Percentiles rank a stretch among this genome's conserved stretches.
Evolutionary conservation across 2,797 vertebrate species (phyloP).

Genomic region (Australoheros facetus): DNA sequence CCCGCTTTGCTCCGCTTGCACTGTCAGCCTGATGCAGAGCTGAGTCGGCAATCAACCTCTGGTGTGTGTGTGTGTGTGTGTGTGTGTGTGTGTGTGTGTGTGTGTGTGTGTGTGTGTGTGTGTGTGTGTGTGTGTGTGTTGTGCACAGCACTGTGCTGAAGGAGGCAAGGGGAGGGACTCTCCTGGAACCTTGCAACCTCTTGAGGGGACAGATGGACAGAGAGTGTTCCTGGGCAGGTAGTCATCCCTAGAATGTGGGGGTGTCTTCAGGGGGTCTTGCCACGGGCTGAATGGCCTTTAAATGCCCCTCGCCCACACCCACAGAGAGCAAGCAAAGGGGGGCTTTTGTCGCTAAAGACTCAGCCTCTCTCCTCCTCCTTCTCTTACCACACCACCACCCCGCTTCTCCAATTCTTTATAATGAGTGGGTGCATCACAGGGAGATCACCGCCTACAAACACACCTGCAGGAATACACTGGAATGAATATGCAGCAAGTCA

Average conservation of each 20-base stretch:
- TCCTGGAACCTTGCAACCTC: slow-evolving; percentile 35
- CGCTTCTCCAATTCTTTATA: slow-evolving; percentile 60
- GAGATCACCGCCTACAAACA: slow-evolving; percentile 63
- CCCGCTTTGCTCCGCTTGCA: slow-evolving; percentile 60
- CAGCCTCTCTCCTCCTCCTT: slow-evolving; percentile 42
- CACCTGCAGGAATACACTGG: slow-evolving; percentile 77
- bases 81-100: slow-evolving; percentile 1
- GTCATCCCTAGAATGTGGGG: slow-evolving; percentile 81
- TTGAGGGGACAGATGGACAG: slow-evolving; percentile 79
- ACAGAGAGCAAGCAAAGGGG: slow-evolving; percentile 54
- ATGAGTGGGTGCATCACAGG: slow-evolving; percentile 72
- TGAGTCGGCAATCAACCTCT: slow-evolving; percentile 64
- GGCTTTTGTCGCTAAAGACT: slow-evolving; percentile 75
- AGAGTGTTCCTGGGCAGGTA: slow-evolving; percentile 82
- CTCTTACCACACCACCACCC: slow-evolving; percentile 32
- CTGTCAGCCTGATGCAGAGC: slow-evolving; percentile 65
- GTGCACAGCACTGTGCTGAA: slow-evolving; percentile 23
- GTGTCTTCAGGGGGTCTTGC: slow-evolving; percentile 65
- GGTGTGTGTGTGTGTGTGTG: slow-evolving; percentile 1
- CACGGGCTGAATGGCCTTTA: slow-evolving; percentile 70
- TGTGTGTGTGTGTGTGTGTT: not conserved
- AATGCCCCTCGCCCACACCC: slow-evolving; percentile 69
- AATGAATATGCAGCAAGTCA: slow-evolving; percentile 68
- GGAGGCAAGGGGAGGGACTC: slow-evolving; percentile 24
- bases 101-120: not conserved